Evolutionary conservation across 1,140 invertebrate species (phyloP).

Genomic region (Oedothorax gibbosus): DNA sequence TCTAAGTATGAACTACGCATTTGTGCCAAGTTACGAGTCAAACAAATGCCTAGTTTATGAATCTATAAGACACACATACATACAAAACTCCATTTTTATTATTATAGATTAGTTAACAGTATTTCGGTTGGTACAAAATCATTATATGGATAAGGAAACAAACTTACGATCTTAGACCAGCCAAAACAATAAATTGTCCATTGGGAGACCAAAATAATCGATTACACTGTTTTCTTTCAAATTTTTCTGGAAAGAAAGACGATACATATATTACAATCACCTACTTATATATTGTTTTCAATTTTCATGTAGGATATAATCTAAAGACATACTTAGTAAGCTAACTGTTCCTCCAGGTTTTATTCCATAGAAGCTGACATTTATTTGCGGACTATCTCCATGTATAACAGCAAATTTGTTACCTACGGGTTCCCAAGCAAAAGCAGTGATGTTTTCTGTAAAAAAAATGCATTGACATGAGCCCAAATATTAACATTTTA

Average conservation of each 20-base stretch:
- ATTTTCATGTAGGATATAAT: not conserved
- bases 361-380: conserved; percentile 94
- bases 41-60: too few species aligned
- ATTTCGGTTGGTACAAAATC: too few species aligned
- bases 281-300: not conserved
- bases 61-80: too few species aligned
- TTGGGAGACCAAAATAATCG: conserved; percentile 96
- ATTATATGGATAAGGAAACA: not conserved
- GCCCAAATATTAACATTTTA: not conserved
- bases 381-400: conserved; percentile 85
- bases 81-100: too few species aligned
- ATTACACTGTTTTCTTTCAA: conserved; percentile 92
- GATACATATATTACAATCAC: not conserved
- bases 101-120: too few species aligned
- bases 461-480: conserved; percentile 49
- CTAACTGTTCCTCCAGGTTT: conserved; percentile 87
- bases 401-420: conserved; percentile 97
- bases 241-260: conserved; percentile 75
- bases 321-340: conserved; percentile 77
- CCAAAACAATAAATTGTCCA: conserved; percentile 95
- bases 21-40: too few species aligned
- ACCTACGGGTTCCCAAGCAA: conserved; percentile 98
- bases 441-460: conserved; percentile 83
- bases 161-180: conserved; percentile 76
- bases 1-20: too few species aligned